Percentiles rank a stretch among this genome's conserved stretches.
These are phyloP conservation scores for Palaemon carinicauda DNA, from an alignment of 1,140 invertebrate species.

Conservation along the genomic window DNA sequence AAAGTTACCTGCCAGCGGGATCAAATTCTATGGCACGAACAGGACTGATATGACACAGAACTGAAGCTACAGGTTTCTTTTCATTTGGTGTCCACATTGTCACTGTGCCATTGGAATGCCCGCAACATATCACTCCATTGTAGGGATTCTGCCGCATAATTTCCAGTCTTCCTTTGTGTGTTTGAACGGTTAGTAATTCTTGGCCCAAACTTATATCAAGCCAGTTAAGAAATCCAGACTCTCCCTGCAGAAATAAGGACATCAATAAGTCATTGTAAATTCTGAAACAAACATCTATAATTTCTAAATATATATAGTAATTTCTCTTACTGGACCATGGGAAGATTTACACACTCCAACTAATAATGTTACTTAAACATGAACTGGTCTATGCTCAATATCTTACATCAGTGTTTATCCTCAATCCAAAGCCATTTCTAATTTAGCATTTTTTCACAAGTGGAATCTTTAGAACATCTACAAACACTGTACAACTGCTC, in stretches of 20 bases:
- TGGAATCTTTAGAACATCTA: too few species aligned
- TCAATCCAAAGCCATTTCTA: too few species aligned
- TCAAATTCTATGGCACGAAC: constrained; percentile 85
- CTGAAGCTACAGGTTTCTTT: constrained; percentile 85
- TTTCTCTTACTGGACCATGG: background rate
- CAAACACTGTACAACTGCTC: too few species aligned
- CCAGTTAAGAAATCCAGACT: constrained; percentile 86
- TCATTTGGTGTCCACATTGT: constrained; percentile 95
- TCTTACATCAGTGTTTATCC: too few species aligned
- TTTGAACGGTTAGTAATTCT: constrained; percentile 80
- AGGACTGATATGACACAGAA: constrained; percentile 88
- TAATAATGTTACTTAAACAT: too few species aligned
- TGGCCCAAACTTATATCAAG: constrained; percentile 94
- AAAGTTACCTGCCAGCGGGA: constrained; percentile 77
- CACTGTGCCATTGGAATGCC: constrained; percentile 88
- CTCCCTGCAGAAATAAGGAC: constrained; percentile 71
- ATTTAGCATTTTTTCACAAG: too few species aligned
- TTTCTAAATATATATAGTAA: background rate
- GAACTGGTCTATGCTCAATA: too few species aligned
- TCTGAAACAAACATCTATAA: background rate
- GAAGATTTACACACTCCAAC: too few species aligned
- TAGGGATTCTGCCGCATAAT: constrained; percentile 94
- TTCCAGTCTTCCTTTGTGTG: constrained; percentile 77
- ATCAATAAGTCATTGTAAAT: background rate
- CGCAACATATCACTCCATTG: constrained; percentile 92